Percentiles rank a stretch among this genome's conserved stretches.
phyloP scores from a whole-genome alignment of 2,797 vertebrate genomes.

The Cottoperca gobio region DNA sequence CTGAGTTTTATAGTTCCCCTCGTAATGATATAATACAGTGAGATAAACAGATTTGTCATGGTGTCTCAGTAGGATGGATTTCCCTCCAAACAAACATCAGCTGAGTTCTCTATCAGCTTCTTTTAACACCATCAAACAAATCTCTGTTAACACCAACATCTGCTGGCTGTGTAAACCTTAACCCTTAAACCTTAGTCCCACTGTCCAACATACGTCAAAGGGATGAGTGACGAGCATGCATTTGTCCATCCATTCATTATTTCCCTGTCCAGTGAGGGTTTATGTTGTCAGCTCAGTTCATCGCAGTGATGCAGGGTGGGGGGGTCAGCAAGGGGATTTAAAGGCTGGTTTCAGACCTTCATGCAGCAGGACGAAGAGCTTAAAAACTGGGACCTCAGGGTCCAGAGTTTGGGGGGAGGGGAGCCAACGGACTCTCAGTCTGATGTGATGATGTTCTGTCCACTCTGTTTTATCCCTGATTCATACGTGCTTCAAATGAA shows the following conservation, averaged over 20 bases:
- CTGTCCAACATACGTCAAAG: slow-evolving; percentile 32
- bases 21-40: too few relatives aligned
- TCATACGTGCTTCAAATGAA: background rate
- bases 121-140: slow-evolving; percentile 38
- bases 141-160: slow-evolving; percentile 44
- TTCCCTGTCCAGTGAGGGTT: slow-evolving; percentile 56
- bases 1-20: too few relatives aligned
- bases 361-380: slow-evolving; percentile 29
- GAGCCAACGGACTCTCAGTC: background rate
- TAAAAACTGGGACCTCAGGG: slow-evolving; percentile 28
- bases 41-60: too few relatives aligned
- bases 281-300: slow-evolving; percentile 48
- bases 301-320: slow-evolving; percentile 40
- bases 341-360: slow-evolving; percentile 33
- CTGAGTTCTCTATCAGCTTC: slow-evolving; percentile 4
- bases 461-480: background rate
- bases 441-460: slow-evolving; percentile 2
- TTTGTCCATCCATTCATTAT: slow-evolving; percentile 51
- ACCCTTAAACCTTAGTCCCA: background rate
- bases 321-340: slow-evolving; percentile 51
- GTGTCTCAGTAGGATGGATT: slow-evolving; percentile 12
- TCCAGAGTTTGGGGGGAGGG: slow-evolving; percentile 16
- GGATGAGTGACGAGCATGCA: slow-evolving; percentile 31
- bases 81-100: slow-evolving; percentile 33
- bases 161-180: slow-evolving; percentile 29